Base-by-base conservation (phyloP, 1,140 invertebrate species). In the Procambarus clarkii region DNA sequence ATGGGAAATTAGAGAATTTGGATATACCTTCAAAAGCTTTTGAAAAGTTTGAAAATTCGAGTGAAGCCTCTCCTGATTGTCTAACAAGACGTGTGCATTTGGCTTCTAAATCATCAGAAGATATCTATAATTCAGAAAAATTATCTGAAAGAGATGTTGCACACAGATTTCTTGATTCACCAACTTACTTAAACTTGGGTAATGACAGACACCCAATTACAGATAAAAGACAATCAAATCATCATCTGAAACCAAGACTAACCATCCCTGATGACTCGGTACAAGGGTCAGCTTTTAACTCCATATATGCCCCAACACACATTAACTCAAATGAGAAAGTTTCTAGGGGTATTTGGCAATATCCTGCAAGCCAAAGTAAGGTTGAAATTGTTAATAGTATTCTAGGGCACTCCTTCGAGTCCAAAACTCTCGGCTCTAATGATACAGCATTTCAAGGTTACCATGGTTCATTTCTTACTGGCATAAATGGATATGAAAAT, bases 231-330 rank as follows among this genome's bases (percentile, higher is more conserved):
- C 69, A 86, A n/a, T 21, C 48, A 69, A 24, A 24, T 48, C 69
- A 86, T 54, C 71, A 86, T 46, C 15, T 45, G 54, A 77, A 86
- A 46, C 74, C 85, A 13, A 77, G 50, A 54, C 44, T 79, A 60
- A 0, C 45, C 7, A 50, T 64, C 8, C n/a, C 74, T 21, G 50
- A 74, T 45, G 48, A 79, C 18, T 50, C n/a, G 13, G 83, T 85
- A 45, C 58, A 50, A 45, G 71, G 34, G 45, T 78, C 74, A 79
- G 58, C 58, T 13, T 85, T 91, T 50, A 91, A 91, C 76, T 91
- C 88, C 15, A 91, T 91, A 8, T 91, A 91, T 74, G 50, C 83
- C 58, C 88, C 88, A 48, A 80, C 88, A 5, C 88, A 91, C 34
- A 69, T 84, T 24, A 91, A 82, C 21, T 82, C 88, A 15, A 74